Conservation (phyloP, 2,888 invertebrate genomes). For the Drosophila gaucha region DNA sequence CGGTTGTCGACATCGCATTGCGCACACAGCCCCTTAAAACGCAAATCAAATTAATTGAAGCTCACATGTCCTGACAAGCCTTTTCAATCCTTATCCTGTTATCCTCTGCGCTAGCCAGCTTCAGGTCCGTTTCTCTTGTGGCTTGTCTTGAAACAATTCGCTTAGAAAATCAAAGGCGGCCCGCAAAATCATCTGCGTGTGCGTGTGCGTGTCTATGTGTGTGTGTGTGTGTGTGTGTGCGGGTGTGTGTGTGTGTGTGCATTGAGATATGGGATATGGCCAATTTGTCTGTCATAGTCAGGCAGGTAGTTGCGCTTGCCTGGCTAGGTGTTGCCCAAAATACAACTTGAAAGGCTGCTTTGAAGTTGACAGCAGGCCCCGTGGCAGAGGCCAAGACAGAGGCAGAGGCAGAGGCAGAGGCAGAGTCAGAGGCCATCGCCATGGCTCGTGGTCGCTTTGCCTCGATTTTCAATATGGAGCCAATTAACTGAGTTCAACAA, state of each 20-base stretch:
- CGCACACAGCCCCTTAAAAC: slow-evolving; percentile 50
- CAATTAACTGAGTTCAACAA: slow-evolving; percentile 30
- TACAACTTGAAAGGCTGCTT: slow-evolving; percentile 72
- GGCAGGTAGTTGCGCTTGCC: slow-evolving; percentile 34
- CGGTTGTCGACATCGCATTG: slow-evolving; percentile 43
- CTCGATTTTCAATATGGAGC: slow-evolving; percentile 14
- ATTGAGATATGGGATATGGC: slow-evolving; percentile 62
- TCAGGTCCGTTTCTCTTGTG: slow-evolving; percentile 67
- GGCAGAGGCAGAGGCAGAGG: neutral
- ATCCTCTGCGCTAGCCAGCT: too few relatives aligned
- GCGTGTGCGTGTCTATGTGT: slow-evolving; percentile 12
- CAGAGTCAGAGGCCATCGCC: too few relatives aligned
- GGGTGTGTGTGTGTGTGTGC: slow-evolving; percentile 18
- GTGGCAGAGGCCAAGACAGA: neutral
- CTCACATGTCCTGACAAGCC: slow-evolving; percentile 65
- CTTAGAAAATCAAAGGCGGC: slow-evolving; percentile 83
- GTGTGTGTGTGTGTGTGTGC: slow-evolving; percentile 10
- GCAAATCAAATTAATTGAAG: slow-evolving; percentile 79
- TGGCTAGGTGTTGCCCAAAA: slow-evolving; percentile 72
- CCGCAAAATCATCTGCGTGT: slow-evolving; percentile 28
- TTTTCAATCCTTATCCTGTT: slow-evolving; percentile 36
- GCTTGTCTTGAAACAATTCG: slow-evolving; percentile 83
- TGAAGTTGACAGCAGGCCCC: slow-evolving; percentile 62
- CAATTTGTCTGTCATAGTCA: slow-evolving; percentile 71
- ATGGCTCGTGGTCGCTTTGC: slow-evolving; percentile 23